Conservation (phyloP, 2,797 vertebrate genomes). For the Diglossa cyanea region DNA sequence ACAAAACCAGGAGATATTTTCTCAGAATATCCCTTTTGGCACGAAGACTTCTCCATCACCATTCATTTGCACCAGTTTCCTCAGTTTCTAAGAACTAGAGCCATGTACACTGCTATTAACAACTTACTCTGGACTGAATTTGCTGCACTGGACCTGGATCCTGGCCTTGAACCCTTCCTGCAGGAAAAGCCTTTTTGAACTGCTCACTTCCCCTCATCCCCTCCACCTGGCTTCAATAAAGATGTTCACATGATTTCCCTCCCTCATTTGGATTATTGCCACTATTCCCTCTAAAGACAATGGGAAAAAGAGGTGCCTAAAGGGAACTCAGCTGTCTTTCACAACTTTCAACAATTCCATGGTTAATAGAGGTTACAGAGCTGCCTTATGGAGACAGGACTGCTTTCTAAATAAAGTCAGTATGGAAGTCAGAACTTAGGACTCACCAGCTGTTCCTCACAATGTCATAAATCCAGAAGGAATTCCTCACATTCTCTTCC, state of each 20-base stretch:
- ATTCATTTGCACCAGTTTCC: neutral
- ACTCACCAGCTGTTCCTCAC: conserved; percentile 95
- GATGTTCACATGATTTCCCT: neutral
- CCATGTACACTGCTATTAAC: neutral
- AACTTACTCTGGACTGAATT: neutral
- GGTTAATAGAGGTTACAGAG: neutral
- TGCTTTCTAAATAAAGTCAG: neutral
- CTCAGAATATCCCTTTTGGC: neutral
- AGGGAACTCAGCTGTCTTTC: neutral
- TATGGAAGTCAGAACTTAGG: neutral
- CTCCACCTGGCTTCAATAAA: neutral
- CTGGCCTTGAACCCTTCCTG: neutral
- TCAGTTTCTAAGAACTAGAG: neutral
- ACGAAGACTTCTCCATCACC: rapidly evolving
- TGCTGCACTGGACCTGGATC: neutral
- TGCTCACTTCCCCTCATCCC: neutral
- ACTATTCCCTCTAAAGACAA: neutral
- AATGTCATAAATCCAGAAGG: conserved; percentile 99
- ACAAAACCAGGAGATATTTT: neutral
- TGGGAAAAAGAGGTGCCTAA: neutral
- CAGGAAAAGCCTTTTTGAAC: neutral
- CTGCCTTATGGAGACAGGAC: neutral
- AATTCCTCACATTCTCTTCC: conserved; percentile 98
- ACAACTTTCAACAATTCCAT: neutral
- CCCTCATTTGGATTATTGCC: neutral